Evolutionary conservation across 2,797 vertebrate genomes (phyloP).

Genomic region (Rhinogobio ventralis): DNA sequence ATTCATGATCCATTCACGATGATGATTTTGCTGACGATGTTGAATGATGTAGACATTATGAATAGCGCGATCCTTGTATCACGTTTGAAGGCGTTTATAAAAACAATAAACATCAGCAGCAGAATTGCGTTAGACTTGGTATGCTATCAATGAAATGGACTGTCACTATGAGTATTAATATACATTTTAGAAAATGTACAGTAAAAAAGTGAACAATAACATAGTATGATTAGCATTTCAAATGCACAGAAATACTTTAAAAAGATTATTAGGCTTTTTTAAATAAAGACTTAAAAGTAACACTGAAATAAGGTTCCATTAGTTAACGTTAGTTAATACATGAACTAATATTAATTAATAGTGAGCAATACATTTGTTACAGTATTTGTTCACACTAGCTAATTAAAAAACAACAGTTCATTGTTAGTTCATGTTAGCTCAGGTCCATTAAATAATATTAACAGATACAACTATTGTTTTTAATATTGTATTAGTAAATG

Average conservation of each 20-base stretch:
- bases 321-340: not conserved
- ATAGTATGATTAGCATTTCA: not conserved
- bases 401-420: not conserved
- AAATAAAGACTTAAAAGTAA: not conserved
- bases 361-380: not conserved
- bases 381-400: not conserved
- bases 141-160: not conserved
- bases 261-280: not conserved
- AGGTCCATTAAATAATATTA: not conserved
- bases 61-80: not conserved
- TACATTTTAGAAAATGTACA: not conserved
- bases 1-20: slow-evolving; percentile 6
- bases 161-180: not conserved
- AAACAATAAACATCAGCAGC: not conserved
- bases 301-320: not conserved
- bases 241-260: not conserved
- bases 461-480: not conserved
- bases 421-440: not conserved
- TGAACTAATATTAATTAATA: not conserved
- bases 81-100: not conserved
- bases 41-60: slow-evolving; percentile 5
- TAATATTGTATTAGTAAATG: not conserved
- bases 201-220: not conserved
- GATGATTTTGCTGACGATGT: not conserved
- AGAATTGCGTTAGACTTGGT: not conserved